Base-by-base conservation (phyloP, 2,113 vertebrate genomes). In the Chrysemys picta region DNA sequence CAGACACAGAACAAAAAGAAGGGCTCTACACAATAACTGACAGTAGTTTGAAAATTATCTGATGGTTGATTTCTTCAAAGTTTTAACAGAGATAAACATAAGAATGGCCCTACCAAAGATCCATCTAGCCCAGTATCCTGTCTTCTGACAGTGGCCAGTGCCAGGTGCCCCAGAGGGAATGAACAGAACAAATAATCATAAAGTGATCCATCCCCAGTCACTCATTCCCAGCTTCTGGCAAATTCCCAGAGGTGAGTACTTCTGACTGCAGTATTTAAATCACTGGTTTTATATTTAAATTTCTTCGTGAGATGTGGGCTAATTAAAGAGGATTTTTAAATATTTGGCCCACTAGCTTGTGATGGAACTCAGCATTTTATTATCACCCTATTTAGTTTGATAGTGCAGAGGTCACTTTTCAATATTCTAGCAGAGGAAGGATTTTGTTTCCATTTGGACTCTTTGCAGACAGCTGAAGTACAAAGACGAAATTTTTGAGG, bases 321-420 rank as follows among this genome's bases (percentile, higher is more conserved):
- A 82, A 7, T 49, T 72, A 8, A 82, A 84, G 22, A 4, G 0
- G 2, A 17, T 22, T 1, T 24, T 9, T 13, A 21, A 56, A 10
- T 56, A n/a, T 47, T 8, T 80, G 56, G 47, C 0, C 0, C 16
- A 0, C 1, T 0, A 5, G 11, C 53, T 3, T 45, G 49, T n/a
- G 56, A 17, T 5, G n/a, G 42, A 89, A 69, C 31, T 72, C 13
- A 0, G 5, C 3, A 25, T 82, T 78, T 62, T 5, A 29, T 92
- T n/a, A 12, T 65, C 35, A 12, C 13, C 49, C 53, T 24, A 13
- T 38, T 53, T 4, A 12, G 2, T 42, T 19, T 84, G 78, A 27
- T n/a, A 50, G 24, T 50, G 87, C 17, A 1, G 11, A 81, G 10
- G n/a, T 87, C 11, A 1, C 38, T 14, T 31, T 78, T 8, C 69